Evolutionary conservation across 1,140 invertebrate genomes (phyloP).

Genomic region (Leucophenga varia): DNA sequence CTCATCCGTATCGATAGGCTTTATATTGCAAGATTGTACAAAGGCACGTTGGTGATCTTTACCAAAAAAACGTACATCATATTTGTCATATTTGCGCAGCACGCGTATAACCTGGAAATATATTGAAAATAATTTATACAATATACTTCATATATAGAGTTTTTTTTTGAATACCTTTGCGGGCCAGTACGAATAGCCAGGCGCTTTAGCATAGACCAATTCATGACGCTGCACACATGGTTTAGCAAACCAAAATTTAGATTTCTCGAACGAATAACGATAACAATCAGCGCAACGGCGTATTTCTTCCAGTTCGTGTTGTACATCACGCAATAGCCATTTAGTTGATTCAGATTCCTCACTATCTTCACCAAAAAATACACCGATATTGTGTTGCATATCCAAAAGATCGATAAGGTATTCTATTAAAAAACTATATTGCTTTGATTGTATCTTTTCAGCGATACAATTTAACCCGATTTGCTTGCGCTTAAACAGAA

Average conservation of each 20-base stretch:
- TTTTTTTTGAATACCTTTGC: too few species aligned
- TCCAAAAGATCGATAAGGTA: constrained; percentile 38
- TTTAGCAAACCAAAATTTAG: constrained; percentile 77
- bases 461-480: constrained; percentile 22
- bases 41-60: constrained; percentile 74
- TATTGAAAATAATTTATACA: too few species aligned
- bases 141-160: too few species aligned
- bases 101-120: constrained; percentile 35
- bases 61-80: constrained; percentile 84
- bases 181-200: constrained; percentile 83
- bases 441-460: constrained; percentile 18
- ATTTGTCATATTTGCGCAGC: constrained; percentile 59
- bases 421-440: constrained; percentile 34
- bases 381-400: constrained; percentile 39
- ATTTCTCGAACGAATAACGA: constrained; percentile 68
- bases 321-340: constrained; percentile 67
- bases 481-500: constrained; percentile 23
- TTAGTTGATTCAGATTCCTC: constrained; percentile 58
- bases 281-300: constrained; percentile 72
- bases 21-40: constrained; percentile 68
- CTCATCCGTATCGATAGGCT: constrained; percentile 66
- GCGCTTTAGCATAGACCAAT: constrained; percentile 81
- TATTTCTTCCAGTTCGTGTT: constrained; percentile 70
- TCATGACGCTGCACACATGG: constrained; percentile 80
- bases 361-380: constrained; percentile 54